Base-by-base conservation (phyloP, 1,140 invertebrate genomes). In the Dinoponera quadriceps region DNA sequence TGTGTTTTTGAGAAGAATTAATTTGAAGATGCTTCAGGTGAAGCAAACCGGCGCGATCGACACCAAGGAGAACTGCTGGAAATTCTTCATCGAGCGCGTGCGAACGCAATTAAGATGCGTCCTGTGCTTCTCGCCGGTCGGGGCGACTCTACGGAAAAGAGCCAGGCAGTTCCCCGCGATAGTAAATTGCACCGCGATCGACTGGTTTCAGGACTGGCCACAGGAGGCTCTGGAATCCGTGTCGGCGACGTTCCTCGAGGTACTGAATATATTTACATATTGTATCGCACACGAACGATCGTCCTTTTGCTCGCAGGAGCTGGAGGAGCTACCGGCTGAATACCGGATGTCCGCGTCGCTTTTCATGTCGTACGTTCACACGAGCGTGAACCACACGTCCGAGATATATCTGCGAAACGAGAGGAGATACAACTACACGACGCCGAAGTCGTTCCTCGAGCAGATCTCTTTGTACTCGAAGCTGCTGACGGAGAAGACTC, bases 191-290 rank as follows among this genome's bases (percentile, higher is more conserved):
- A 98, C 98, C 0, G 96, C 96, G 11, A 99, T 99, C 68, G 96
- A 99, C 93, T 99, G 98, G 98, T 99, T 99, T 93, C 98, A 99
- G 92, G 97, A 98, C 94, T 99, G 98, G 98, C 98, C 98, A 0
- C 95, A 96, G 92, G 96, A 98, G 90, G 98, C 98, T 9, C 93
- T 99, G 68, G 95, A 97, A 88, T 98, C 98, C 68, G 98, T 99
- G 0, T 98, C 98, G 33, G 95, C 95, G 75, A 95, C 96, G 81
- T 99, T 99, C 92, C 94, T 99, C 18, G 93, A 88, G 65, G 94
- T 94, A 88, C 85, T 29, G 22, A 60, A 83, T 60, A 83, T 60
- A 74, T 60, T 62, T 33, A 44, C 33, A n/a, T 59, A 74, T 51
- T 20, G 57, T 65, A 25, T 65, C 73, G 54, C 27, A 5, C 20